Conservation (phyloP, 37 sponge, comb jelly and placozoan genomes). For the Spongia lamella region DNA sequence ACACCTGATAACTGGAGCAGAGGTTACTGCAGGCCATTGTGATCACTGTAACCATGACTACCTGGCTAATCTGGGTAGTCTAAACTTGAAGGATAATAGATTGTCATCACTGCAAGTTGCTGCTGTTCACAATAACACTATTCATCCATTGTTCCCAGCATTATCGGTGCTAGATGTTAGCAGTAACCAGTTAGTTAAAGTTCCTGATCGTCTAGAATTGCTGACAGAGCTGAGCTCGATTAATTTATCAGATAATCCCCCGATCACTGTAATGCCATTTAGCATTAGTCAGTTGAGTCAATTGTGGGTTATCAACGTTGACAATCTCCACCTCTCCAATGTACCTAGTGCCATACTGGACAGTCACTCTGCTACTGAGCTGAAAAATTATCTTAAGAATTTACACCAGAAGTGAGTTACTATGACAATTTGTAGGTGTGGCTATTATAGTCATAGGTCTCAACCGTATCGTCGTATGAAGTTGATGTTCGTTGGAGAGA, state of each 20-base stretch:
- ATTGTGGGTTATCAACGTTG: slow-evolving; percentile 45
- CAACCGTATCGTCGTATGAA: slow-evolving; percentile 72
- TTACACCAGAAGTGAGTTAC: slow-evolving; percentile 59
- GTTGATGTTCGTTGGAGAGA: slow-evolving; percentile 76
- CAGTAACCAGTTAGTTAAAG: slow-evolving; percentile 22
- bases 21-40: slow-evolving; percentile 4
- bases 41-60: slow-evolving; percentile 31
- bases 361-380: slow-evolving; percentile 16
- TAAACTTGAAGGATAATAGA: slow-evolving; percentile 46
- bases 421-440: not conserved
- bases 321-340: slow-evolving; percentile 40
- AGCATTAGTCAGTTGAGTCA: slow-evolving; percentile 56
- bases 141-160: slow-evolving; percentile 35
- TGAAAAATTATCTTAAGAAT: slow-evolving; percentile 56
- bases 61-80: slow-evolving; percentile 47
- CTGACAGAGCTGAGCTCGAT: slow-evolving; percentile 52
- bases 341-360: slow-evolving; percentile 23
- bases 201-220: slow-evolving; percentile 44
- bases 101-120: not conserved
- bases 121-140: not conserved
- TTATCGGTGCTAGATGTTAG: slow-evolving; percentile 55
- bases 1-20: slow-evolving; percentile 21
- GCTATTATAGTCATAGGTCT: slow-evolving; percentile 32
- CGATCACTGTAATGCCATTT: slow-evolving; percentile 46
- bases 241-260: slow-evolving; percentile 34